phyloP scores from a whole-genome alignment of 2,113 vertebrate species.

The Corythoichthys intestinalis region DNA sequence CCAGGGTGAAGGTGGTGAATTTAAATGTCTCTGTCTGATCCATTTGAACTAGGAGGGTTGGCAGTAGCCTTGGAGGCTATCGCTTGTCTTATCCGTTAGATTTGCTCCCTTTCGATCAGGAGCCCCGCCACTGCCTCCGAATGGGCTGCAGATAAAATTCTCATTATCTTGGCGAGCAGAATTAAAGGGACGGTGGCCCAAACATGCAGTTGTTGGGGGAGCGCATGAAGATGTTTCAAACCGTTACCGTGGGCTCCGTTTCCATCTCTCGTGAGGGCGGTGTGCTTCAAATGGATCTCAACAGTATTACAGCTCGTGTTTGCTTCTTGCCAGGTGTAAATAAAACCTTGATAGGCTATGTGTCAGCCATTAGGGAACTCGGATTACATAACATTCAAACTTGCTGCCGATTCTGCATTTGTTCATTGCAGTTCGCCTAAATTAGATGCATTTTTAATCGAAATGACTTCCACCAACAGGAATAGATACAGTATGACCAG shows the following conservation, averaged over 20 bases:
- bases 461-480: background rate
- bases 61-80: conserved; percentile 50
- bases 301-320: conserved; percentile 10
- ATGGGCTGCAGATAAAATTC: conserved; percentile 73
- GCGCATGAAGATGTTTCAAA: conserved; percentile 9
- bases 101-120: conserved; percentile 75
- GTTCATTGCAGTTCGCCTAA: background rate
- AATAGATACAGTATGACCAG: background rate
- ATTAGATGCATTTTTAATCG: background rate
- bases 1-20: no score
- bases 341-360: background rate
- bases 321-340: background rate
- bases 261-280: conserved; percentile 41
- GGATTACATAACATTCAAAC: background rate
- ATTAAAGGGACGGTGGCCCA: conserved; percentile 61
- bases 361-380: background rate
- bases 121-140: conserved; percentile 41
- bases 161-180: conserved; percentile 72
- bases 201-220: conserved; percentile 16
- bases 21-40: no score
- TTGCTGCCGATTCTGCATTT: background rate
- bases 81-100: conserved; percentile 72
- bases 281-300: conserved; percentile 46
- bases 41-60: no score
- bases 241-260: conserved; percentile 38